phyloP scores from a whole-genome alignment of 2,113 vertebrate species.

The Seriola dumerili region DNA sequence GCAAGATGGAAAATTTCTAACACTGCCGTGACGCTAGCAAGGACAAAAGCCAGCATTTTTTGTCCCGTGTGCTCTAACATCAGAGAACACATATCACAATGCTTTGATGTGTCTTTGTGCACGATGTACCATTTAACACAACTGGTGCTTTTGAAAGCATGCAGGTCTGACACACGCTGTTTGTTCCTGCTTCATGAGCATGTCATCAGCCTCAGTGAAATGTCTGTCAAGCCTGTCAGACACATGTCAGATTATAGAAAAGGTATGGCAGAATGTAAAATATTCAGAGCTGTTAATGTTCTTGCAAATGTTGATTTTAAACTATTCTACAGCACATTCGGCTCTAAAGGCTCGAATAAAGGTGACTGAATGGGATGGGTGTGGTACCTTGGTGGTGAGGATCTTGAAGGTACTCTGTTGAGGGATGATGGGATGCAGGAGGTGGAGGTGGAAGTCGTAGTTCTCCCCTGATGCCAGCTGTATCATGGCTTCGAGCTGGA shows the following conservation, averaged over 20 bases:
- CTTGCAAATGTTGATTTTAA: background rate
- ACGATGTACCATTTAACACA: constrained; percentile 43
- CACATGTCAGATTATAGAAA: background rate
- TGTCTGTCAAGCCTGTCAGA: constrained; percentile 19
- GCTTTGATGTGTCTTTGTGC: constrained; percentile 11
- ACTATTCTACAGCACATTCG: background rate
- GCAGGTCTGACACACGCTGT: background rate
- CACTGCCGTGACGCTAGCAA: constrained; percentile 10
- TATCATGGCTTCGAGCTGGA: constrained; percentile 88
- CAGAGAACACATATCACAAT: background rate
- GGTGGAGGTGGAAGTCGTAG: constrained; percentile 87
- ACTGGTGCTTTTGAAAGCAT: constrained; percentile 16
- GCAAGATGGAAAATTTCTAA: too few relatives aligned
- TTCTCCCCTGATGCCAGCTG: constrained; percentile 89
- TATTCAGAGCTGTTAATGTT: background rate
- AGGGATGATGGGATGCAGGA: constrained; percentile 90
- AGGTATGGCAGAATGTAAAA: constrained; percentile 10
- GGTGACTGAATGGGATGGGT: background rate
- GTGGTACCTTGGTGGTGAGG: constrained; percentile 92
- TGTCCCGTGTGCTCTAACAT: background rate
- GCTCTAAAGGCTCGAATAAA: background rate
- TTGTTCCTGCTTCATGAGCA: constrained; percentile 34
- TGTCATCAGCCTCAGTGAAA: constrained; percentile 2
- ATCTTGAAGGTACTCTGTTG: constrained; percentile 94
- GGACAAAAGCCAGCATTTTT: background rate